phyloP scores from a whole-genome alignment of 2,113 vertebrate species.

The Syngnathus scovelli region DNA sequence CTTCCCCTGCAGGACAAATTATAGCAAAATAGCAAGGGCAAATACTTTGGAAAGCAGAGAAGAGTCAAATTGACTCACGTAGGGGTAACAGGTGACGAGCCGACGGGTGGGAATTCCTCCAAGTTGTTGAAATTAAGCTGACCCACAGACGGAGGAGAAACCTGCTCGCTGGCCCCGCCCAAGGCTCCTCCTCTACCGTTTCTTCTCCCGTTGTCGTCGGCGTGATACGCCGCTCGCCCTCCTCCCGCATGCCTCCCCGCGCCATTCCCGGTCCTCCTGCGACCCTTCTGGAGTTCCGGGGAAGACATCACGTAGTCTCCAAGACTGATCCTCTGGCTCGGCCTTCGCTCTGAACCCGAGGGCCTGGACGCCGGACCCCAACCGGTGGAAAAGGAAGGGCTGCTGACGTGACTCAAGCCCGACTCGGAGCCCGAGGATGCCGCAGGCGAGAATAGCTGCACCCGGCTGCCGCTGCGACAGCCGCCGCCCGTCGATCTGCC shows the following conservation, averaged over 20 bases:
- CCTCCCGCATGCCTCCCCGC: constrained; percentile 59
- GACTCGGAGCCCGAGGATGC: constrained; percentile 48
- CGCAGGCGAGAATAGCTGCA: constrained; percentile 82
- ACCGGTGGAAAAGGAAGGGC: constrained; percentile 65
- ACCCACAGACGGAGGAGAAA: constrained; percentile 58
- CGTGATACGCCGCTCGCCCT: constrained; percentile 56
- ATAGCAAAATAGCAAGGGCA: background rate
- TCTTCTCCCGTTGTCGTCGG: constrained; percentile 72
- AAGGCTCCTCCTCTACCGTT: constrained; percentile 51
- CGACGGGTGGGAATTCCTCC: constrained; percentile 95
- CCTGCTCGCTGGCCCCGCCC: constrained; percentile 48
- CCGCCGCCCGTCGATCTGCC: constrained; percentile 47
- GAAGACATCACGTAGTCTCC: constrained; percentile 76
- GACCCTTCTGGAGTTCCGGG: constrained; percentile 66
- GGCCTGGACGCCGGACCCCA: constrained; percentile 68
- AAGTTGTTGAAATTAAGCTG: constrained; percentile 89
- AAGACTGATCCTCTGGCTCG: constrained; percentile 70
- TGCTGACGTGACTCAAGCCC: constrained; percentile 64
- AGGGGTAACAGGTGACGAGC: constrained; percentile 65
- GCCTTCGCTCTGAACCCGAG: constrained; percentile 65
- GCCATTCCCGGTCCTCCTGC: constrained; percentile 65
- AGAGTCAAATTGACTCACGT: constrained; percentile 62
- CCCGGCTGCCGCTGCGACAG: constrained; percentile 64
- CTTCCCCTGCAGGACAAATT: constrained; percentile 67
- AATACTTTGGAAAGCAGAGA: background rate